Evolutionary conservation across 2,888 invertebrate species (phyloP).

Genomic region (Aproaerema taeniolella): DNA sequence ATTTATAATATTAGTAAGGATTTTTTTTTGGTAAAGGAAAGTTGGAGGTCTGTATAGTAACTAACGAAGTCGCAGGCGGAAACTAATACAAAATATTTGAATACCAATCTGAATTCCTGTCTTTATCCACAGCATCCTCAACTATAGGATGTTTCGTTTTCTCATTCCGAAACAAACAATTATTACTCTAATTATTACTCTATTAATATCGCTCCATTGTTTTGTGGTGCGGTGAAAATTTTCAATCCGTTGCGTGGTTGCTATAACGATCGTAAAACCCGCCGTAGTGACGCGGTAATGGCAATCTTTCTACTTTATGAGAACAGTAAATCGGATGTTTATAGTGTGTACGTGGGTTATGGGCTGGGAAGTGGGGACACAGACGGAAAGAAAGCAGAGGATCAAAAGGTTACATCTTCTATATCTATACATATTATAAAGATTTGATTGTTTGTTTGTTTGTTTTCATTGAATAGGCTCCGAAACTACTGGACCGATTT

Average conservation of each 20-base stretch:
- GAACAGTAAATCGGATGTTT: conserved; percentile 10
- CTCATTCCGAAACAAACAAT: background rate
- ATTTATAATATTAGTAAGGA: too few species aligned
- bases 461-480: too few species aligned
- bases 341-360: background rate
- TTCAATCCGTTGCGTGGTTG: background rate
- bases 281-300: background rate
- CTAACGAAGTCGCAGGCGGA: too few species aligned
- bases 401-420: too few species aligned
- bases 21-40: too few species aligned
- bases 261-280: background rate
- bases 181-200: background rate
- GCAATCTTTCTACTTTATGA: conserved; percentile 11
- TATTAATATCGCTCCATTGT: background rate
- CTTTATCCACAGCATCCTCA: too few species aligned
- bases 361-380: background rate
- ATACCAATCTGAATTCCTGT: too few species aligned
- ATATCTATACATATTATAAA: too few species aligned
- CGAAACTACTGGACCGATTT: too few species aligned
- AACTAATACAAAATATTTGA: too few species aligned
- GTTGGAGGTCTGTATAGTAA: too few species aligned
- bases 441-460: too few species aligned
- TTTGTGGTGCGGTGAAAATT: background rate
- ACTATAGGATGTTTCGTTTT: background rate
- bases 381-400: background rate